Conservation (phyloP, 2,113 vertebrate species). For the Hassar affinis region DNA sequence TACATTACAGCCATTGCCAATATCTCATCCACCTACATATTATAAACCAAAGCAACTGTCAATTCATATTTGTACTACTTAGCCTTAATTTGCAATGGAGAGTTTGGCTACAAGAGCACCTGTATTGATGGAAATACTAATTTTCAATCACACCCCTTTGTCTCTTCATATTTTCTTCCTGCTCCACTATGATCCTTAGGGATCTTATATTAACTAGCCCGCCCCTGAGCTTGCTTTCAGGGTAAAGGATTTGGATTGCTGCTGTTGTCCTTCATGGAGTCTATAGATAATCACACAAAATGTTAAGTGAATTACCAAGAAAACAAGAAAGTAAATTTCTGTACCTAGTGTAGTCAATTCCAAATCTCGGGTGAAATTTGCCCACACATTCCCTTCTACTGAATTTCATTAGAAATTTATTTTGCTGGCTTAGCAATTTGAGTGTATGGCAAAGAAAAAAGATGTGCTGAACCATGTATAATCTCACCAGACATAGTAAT, state of each 20-base stretch:
- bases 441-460: conserved; percentile 49
- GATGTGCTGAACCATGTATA: conserved; percentile 58
- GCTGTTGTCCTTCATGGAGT: conserved; percentile 38
- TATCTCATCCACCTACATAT: neutral
- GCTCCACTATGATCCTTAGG: conserved; percentile 35
- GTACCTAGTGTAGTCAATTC: neutral
- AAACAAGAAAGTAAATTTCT: conserved; percentile 11
- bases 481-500: conserved; percentile 60
- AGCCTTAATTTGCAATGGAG: neutral
- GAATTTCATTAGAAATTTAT: neutral
- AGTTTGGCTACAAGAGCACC: neutral
- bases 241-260: conserved; percentile 29
- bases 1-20: neutral
- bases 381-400: neutral
- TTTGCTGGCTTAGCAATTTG: conserved; percentile 21
- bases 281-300: conserved; percentile 27
- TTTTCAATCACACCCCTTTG: conserved; percentile 44
- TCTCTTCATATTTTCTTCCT: conserved; percentile 45
- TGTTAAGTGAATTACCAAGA: conserved; percentile 36
- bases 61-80: neutral
- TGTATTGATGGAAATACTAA: neutral
- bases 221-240: conserved; percentile 50
- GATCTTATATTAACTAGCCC: conserved; percentile 49
- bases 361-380: neutral
- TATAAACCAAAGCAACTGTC: neutral